Base-by-base conservation (phyloP, 2,113 vertebrate species). In the Callorhinus ursinus region DNA sequence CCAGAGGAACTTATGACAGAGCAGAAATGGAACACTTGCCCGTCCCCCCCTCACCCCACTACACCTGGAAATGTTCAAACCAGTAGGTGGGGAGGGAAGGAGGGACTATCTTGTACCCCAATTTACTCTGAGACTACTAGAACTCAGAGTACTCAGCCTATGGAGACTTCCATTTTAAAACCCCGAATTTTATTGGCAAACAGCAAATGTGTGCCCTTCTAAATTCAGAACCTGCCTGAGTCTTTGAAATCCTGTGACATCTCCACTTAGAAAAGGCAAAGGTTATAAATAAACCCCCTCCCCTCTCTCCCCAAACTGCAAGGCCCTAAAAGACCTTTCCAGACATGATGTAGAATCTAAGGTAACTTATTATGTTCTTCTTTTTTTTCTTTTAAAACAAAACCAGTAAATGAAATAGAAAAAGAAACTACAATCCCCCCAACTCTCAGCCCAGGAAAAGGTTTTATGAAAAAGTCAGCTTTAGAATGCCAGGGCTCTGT, bases 1-100 rank as follows among this genome's bases (percentile, higher is more conserved):
- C 80, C 26, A 36, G 79, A 24, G 87, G 74, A 97, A 95, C 88
- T 90, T 96, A 97, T 97, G 98, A 97, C 96, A 71, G 6, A 90
- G 97, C 98, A 98, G 93, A 98, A 98, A 98, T 96, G 94, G 88
- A 97, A 95, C 67, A 15, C 46, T 59, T 4, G 13, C 9, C 22
- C 2, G 16, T 19, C 22, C 39, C 12, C 12, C 63, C 19, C 42
- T 14, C 65, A 39, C 13, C 21, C 33, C 53, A 55, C 46, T 24
- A 79, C 57, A 97, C 59, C 91, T 95, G 55, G 42, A 82, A 93
- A 69, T 18, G 33, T 92, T 96, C 72, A 90, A 71, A 90, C 36
- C 69, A 90, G 77, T 88, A 92, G 80, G 46, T 71, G 55, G 51
- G 77, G 55, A 72, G 18, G 65, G 71, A 69, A 88, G 90, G 71